Conservation (phyloP, 2,113 vertebrate genomes). For the Mesitornis unicolor region DNA sequence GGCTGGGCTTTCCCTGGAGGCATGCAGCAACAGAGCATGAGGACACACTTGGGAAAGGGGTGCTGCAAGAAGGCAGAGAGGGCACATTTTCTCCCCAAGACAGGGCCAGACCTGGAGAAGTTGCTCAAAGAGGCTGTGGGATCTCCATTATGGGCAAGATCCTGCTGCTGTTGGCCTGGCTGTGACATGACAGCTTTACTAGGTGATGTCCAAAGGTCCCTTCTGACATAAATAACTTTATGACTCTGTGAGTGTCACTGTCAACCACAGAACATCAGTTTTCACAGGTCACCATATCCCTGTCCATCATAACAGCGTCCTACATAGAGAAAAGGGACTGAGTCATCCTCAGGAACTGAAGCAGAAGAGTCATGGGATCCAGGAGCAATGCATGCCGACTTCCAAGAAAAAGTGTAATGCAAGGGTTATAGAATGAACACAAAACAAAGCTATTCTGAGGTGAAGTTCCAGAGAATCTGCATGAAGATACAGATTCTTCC, state of each 20-base stretch:
- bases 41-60: too few relatives aligned
- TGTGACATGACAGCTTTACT: neutral
- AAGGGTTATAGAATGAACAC: neutral
- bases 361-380: neutral
- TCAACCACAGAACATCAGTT: neutral
- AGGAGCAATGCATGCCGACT: neutral
- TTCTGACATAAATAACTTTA: neutral
- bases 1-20: neutral
- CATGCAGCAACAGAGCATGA: fast-evolving
- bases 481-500: fast-evolving
- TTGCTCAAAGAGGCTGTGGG: neutral
- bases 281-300: neutral
- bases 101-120: neutral
- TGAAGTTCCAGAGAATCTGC: neutral
- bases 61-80: neutral
- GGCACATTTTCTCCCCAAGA: neutral
- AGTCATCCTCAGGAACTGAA: neutral
- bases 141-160: neutral
- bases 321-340: too few relatives aligned
- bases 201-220: neutral
- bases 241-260: fast-evolving
- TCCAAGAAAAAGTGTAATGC: neutral
- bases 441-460: neutral
- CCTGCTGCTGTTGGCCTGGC: neutral
- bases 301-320: neutral